Base-by-base conservation (phyloP, 1,140 invertebrate genomes). In the Megalonaias nervosa region DNA sequence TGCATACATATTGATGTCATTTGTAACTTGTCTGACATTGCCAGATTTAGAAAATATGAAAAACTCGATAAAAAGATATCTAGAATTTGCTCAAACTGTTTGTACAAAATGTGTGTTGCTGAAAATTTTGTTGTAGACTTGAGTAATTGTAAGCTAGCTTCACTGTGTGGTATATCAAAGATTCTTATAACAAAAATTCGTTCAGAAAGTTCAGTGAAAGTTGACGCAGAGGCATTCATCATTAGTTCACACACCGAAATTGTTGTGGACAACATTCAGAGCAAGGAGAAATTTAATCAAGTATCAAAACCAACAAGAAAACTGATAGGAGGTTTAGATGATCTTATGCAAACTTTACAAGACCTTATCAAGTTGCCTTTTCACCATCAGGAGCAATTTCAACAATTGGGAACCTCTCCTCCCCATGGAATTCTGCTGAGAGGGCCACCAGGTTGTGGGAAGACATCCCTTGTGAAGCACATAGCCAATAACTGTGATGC, bases 391-490 rank as follows among this genome's bases (percentile, higher is more conserved):
- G 19, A 67, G 5, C 58, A 66, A 26, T 72, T 77, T 76, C 65
- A 71, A 73, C 6, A 73, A 48, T 17, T 79, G 23, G 38, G 61
- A 58, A 61, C 82, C 26, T 48, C 80, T 66, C 68, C 31, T 38
- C 82, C 84, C 14, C 65, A 71, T 13, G 88, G 87, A 31, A 74
- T 88, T n/a, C 65, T 89, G 15, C 79, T 90, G 1, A 74, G 79
- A 58, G 89, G 89, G 13, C 88, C 89, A 16, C 83, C 89, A 66
- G 89, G 89, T 0, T 88, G 86, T 82, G 88, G 89, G 1, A 90
- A 90, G 75, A 88, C 88, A 14, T 86, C 84, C 15, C 71, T 90
- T 19, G 86, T 87, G 2, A 82, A 77, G 38, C 67, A 83, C 71
- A 67, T 88, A 23, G 81, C 84, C 58, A 31, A 67, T n/a, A 62